Conservation (phyloP, 2,113 vertebrate genomes). For the Labeo catla region DNA sequence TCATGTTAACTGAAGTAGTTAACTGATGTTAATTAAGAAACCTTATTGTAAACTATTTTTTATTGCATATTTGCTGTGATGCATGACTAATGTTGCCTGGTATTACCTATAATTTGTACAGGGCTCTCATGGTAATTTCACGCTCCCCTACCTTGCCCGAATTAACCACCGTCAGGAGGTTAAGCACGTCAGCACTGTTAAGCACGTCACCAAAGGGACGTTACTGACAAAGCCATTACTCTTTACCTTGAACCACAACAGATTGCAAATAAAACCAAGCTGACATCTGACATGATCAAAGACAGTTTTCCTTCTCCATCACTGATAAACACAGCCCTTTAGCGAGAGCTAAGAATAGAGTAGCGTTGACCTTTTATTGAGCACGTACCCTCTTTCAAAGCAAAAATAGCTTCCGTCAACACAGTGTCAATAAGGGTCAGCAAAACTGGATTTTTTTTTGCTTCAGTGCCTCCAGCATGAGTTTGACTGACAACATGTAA, state of each 20-base stretch:
- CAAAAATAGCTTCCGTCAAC: slow-evolving; percentile 2
- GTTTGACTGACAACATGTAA: not conserved
- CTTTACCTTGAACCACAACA: not conserved
- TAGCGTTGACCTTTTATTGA: slow-evolving; percentile 23
- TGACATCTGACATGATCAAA: slow-evolving; percentile 29
- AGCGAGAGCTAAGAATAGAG: slow-evolving; percentile 18
- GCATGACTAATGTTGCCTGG: not conserved
- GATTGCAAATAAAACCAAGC: not conserved
- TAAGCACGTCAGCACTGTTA: too few relatives aligned
- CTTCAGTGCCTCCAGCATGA: not conserved
- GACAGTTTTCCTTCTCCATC: slow-evolving; percentile 5
- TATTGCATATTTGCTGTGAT: not conserved
- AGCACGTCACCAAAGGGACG: not conserved
- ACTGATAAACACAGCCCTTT: slow-evolving; percentile 10
- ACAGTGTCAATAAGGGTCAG: not conserved
- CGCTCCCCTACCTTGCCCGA: not conserved
- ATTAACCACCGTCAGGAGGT: not conserved
- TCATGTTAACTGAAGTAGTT: too few relatives aligned
- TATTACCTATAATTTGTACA: not conserved
- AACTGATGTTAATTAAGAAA: too few relatives aligned
- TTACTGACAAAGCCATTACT: not conserved
- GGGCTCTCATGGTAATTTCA: not conserved
- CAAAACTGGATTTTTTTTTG: not conserved
- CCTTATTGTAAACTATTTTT: too few relatives aligned
- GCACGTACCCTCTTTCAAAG: not conserved